Conservation (phyloP, 2,888 invertebrate species). For the Ecliptopera silaceata region DNA sequence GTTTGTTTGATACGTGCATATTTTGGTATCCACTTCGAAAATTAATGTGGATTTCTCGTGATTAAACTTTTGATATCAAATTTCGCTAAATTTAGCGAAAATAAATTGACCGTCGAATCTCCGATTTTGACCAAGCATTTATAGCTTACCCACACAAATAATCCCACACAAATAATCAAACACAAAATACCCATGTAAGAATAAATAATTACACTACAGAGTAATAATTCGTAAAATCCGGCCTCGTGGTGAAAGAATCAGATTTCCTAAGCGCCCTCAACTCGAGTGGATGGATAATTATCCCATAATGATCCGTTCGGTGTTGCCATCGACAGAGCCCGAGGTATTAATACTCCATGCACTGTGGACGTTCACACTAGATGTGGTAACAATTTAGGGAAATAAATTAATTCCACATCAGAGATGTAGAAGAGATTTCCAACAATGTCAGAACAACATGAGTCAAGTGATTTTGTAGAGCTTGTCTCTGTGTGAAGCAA, state of each 20-base stretch:
- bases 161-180: slow-evolving; percentile 2
- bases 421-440: too few species aligned
- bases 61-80: not conserved
- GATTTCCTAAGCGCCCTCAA: slow-evolving; percentile 71
- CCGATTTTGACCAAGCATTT: not conserved
- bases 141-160: slow-evolving; percentile 1
- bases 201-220: slow-evolving; percentile 29
- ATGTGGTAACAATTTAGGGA: not conserved
- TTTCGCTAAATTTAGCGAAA: too few species aligned
- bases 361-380: slow-evolving; percentile 61
- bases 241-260: slow-evolving; percentile 64
- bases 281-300: slow-evolving; percentile 77
- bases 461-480: too few species aligned
- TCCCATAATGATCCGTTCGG: slow-evolving; percentile 75
- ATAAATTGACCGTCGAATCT: not conserved
- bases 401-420: too few species aligned
- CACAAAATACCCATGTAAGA: slow-evolving; percentile 12
- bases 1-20: slow-evolving; percentile 40
- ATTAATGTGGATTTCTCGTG: not conserved
- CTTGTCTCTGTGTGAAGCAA: too few species aligned
- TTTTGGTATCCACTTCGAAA: slow-evolving; percentile 13
- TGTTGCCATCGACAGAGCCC: slow-evolving; percentile 66
- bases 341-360: slow-evolving; percentile 71
- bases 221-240: slow-evolving; percentile 57
- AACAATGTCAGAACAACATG: too few species aligned